Conservation (phyloP, 2,888 invertebrate genomes). For the Ormyrus labotus region DNA sequence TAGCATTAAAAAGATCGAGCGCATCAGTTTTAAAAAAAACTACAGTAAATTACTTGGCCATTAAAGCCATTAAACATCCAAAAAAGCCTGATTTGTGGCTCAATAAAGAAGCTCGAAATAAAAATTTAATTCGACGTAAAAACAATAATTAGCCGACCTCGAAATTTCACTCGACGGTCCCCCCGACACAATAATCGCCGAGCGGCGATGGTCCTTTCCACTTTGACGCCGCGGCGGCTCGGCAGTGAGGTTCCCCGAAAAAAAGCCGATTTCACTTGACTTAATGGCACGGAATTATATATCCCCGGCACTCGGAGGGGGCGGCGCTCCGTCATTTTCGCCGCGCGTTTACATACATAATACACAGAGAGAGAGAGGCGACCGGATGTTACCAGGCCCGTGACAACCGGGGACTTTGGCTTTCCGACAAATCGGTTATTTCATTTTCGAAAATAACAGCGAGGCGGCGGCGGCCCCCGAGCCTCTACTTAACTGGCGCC, state of each 20-base stretch:
- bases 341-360: neutral
- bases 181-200: slow-evolving; percentile 26
- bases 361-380: neutral
- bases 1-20: neutral
- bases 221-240: neutral
- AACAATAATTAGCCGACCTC: slow-evolving; percentile 30
- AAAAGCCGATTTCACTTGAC: slow-evolving; percentile 53
- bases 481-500: slow-evolving; percentile 71
- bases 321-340: slow-evolving; percentile 46
- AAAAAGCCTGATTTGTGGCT: slow-evolving; percentile 14
- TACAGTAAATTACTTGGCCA: neutral
- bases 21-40: too few relatives aligned
- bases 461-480: slow-evolving; percentile 53
- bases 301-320: slow-evolving; percentile 23
- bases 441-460: slow-evolving; percentile 63
- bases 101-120: slow-evolving; percentile 18
- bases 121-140: slow-evolving; percentile 42
- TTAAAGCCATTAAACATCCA: neutral
- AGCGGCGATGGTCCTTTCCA: neutral
- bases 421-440: slow-evolving; percentile 58
- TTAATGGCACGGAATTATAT: slow-evolving; percentile 51
- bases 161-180: neutral
- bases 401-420: slow-evolving; percentile 39
- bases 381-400: slow-evolving; percentile 37
- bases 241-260: slow-evolving; percentile 51